A percentile compares a stretch with the other conserved stretches of the same genome.
Conservation (phyloP, 2,888 invertebrate species). For the Apodemia mormo region DNA sequence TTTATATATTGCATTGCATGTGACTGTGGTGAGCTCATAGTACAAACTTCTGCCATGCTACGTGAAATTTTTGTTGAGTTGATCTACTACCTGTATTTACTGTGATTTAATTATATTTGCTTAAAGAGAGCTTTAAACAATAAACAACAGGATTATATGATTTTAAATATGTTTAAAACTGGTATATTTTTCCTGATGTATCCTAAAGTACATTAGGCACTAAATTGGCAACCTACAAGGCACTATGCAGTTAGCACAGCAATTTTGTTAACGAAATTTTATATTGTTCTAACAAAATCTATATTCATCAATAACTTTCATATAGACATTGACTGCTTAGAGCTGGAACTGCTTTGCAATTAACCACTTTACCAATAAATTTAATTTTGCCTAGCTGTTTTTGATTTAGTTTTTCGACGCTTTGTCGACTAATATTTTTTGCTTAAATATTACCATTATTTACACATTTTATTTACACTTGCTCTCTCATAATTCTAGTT, state of each 20-base stretch:
- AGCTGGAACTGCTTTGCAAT: conserved; percentile 42
- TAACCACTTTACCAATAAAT: conserved; percentile 35
- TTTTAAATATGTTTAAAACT: conserved; percentile 33
- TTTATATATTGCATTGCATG: too few species aligned
- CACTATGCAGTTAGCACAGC: conserved; percentile 82
- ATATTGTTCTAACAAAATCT: conserved; percentile 55
- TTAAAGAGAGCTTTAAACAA: conserved; percentile 32
- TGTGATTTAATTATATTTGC: background rate
- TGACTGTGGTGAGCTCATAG: too few species aligned
- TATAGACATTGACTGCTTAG: conserved; percentile 41
- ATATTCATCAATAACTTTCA: conserved; percentile 43
- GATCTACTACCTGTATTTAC: too few species aligned
- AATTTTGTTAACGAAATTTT: conserved; percentile 62
- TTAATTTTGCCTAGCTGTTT: conserved; percentile 32
- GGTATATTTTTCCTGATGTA: conserved; percentile 43
- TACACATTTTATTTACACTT: conserved; percentile 73
- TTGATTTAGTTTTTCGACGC: conserved; percentile 27
- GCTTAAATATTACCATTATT: conserved; percentile 50
- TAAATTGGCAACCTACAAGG: conserved; percentile 83
- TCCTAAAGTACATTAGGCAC: conserved; percentile 73
- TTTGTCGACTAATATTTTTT: conserved; percentile 36
- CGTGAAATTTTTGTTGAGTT: too few species aligned
- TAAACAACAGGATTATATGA: conserved; percentile 40
- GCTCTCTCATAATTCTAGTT: conserved; percentile 47
- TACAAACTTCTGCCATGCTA: too few species aligned